These are phyloP conservation scores for Dasypogon diadema DNA, from an alignment of 2,888 invertebrate genomes.

Conservation along the genomic window DNA sequence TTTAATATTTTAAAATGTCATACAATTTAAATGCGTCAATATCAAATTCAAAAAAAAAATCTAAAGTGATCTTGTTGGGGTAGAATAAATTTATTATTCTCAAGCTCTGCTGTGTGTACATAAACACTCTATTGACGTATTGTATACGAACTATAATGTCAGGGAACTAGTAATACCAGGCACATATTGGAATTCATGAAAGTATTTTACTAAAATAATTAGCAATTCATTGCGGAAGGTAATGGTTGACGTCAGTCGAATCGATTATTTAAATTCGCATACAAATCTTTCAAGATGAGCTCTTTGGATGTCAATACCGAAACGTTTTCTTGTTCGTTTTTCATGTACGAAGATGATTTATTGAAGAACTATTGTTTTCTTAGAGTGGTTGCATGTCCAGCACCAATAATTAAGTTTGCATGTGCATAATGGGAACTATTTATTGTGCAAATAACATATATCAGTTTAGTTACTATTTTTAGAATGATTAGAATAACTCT, in stretches of 20 bases:
- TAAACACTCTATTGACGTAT: constrained; percentile 17
- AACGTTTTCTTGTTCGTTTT: neutral
- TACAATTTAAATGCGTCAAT: too few relatives aligned
- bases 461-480: too few relatives aligned
- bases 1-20: too few relatives aligned
- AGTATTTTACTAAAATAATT: constrained; percentile 13
- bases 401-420: too few relatives aligned
- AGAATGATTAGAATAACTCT: too few relatives aligned
- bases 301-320: neutral
- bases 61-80: too few relatives aligned
- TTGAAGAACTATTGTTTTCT: too few relatives aligned
- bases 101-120: neutral
- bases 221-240: constrained; percentile 34
- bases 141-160: constrained; percentile 18
- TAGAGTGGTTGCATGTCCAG: too few relatives aligned
- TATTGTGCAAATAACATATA: too few relatives aligned
- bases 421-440: too few relatives aligned
- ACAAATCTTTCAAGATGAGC: constrained; percentile 6
- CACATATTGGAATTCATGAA: constrained; percentile 1
- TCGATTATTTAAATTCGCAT: constrained; percentile 20
- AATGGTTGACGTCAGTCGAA: constrained; percentile 25
- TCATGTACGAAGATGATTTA: neutral
- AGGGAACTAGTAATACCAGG: neutral
- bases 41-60: too few relatives aligned
- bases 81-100: constrained; percentile 5